Evolutionary conservation across 1,140 invertebrate genomes (phyloP).

Genomic region (Cydia strobilella): DNA sequence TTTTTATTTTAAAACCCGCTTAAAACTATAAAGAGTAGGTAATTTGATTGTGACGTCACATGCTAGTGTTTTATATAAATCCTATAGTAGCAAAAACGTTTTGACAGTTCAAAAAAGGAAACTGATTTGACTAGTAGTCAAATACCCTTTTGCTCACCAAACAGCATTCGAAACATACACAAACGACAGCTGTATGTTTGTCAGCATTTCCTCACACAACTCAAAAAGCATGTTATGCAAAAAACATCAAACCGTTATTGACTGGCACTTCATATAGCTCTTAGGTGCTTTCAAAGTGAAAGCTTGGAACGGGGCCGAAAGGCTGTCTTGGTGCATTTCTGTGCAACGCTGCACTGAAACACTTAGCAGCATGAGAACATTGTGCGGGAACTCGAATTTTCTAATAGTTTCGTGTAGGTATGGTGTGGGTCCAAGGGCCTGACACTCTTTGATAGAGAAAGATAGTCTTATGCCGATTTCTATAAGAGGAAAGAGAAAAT

Average conservation of each 20-base stretch:
- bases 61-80: too few species aligned
- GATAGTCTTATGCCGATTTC: too few species aligned
- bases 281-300: slow-evolving; percentile 13
- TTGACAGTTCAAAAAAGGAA: too few species aligned
- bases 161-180: background rate
- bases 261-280: slow-evolving; percentile 15
- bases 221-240: background rate
- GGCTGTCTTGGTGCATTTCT: background rate
- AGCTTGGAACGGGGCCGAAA: slow-evolving; percentile 1
- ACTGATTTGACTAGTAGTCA: too few species aligned
- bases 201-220: background rate
- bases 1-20: too few species aligned
- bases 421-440: too few species aligned
- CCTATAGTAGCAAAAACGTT: too few species aligned
- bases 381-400: background rate
- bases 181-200: background rate
- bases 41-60: too few species aligned
- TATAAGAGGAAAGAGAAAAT: too few species aligned
- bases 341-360: background rate
- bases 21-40: too few species aligned
- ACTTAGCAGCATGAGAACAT: background rate
- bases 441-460: too few species aligned
- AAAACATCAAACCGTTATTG: background rate
- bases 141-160: background rate
- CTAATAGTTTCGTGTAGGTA: too few species aligned